A percentile compares a stretch with the other conserved stretches of the same genome.
Conservation (phyloP, 2,797 vertebrate species). For the Heterohyrax brucei region DNA sequence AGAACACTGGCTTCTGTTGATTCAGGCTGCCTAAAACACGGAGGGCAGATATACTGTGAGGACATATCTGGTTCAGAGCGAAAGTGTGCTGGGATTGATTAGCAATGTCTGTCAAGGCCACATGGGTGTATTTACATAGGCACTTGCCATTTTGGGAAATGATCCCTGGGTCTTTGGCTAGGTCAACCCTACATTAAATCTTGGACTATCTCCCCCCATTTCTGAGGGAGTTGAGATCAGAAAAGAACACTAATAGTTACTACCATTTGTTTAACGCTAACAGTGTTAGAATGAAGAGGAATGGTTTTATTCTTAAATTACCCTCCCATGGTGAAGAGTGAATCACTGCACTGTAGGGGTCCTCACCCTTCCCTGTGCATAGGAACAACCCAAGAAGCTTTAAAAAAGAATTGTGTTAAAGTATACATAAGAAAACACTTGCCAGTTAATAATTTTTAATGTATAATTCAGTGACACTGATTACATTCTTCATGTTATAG, state of each 20-base stretch:
- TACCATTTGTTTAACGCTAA: neutral
- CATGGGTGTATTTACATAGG: too few species aligned
- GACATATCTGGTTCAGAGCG: neutral
- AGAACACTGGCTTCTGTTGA: neutral
- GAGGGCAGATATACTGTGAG: neutral
- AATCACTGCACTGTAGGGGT: rapidly evolving
- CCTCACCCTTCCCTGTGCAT: neutral
- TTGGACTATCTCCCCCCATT: neutral
- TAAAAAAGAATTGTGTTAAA: neutral
- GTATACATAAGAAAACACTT: neutral
- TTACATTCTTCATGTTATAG: neutral
- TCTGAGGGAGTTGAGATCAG: neutral
- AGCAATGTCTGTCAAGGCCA: neutral
- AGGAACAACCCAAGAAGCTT: neutral
- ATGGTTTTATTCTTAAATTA: neutral
- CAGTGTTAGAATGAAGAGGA: neutral
- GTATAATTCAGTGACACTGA: neutral
- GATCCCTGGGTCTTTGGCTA: neutral
- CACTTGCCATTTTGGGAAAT: neutral
- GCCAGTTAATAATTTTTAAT: neutral
- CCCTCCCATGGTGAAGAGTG: neutral
- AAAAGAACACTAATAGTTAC: neutral
- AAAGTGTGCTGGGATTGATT: neutral
- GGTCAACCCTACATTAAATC: neutral
- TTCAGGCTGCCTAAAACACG: neutral